These are phyloP conservation scores for Lycia hirtaria DNA, from an alignment of 2,888 invertebrate genomes.

Conservation along the genomic window DNA sequence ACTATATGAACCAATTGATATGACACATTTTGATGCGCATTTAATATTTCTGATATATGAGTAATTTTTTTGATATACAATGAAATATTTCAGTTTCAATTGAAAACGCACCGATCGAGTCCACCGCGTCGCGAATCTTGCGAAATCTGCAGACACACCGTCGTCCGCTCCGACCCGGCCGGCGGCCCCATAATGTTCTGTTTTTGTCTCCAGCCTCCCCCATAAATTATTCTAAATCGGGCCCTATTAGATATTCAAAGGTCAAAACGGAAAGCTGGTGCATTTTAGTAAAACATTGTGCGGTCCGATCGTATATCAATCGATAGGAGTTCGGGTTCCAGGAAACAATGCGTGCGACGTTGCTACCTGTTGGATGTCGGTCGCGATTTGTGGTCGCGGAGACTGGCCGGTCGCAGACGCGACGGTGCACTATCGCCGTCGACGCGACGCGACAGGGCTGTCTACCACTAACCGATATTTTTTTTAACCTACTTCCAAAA, in stretches of 20 bases:
- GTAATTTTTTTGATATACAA: not conserved
- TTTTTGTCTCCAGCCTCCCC: constrained; percentile 75
- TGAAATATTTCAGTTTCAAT: not conserved
- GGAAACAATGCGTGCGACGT: constrained; percentile 78
- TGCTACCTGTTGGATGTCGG: constrained; percentile 73
- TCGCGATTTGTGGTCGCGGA: constrained; percentile 69
- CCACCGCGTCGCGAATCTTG: constrained; percentile 14
- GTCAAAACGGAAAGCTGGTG: constrained; percentile 76
- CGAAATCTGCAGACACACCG: constrained; percentile 55
- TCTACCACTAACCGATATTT: not conserved
- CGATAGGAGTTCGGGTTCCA: constrained; percentile 72
- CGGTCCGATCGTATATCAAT: constrained; percentile 80
- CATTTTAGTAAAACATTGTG: constrained; percentile 77
- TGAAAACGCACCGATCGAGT: constrained; percentile 18
- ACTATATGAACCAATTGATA: not conserved
- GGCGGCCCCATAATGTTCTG: constrained; percentile 75
- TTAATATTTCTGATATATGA: not conserved
- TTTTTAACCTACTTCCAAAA: not conserved
- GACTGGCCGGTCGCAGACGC: constrained; percentile 46
- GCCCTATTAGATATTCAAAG: constrained; percentile 83
- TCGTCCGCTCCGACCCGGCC: constrained; percentile 48
- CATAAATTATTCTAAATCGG: constrained; percentile 83
- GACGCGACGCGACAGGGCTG: constrained; percentile 45
- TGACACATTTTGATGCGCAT: not conserved
- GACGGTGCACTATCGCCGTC: constrained; percentile 49